Evolutionary conservation across 2,888 invertebrate genomes (phyloP).

Genomic region (Troides oblongomaculatus): DNA sequence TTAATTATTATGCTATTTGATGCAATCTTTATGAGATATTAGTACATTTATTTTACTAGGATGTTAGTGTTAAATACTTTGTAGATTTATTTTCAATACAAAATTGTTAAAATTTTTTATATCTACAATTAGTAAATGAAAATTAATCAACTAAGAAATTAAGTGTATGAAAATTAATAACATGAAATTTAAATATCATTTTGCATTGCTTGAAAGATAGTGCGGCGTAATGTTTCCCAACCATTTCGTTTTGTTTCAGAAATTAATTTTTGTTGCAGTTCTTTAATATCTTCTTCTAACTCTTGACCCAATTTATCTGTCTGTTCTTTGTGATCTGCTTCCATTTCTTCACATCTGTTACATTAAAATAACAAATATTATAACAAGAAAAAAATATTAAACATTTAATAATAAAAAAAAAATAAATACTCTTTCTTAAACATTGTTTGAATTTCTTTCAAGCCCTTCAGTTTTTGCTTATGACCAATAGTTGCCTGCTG

Average conservation of each 20-base stretch:
- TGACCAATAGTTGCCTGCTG: constrained; percentile 59
- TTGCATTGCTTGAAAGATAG: constrained; percentile 64
- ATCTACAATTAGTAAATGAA: too few species aligned
- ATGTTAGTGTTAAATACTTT: too few species aligned
- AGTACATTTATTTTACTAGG: too few species aligned
- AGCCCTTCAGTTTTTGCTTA: constrained; percentile 55
- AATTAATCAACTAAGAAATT: too few species aligned
- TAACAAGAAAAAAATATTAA: constrained; percentile 30
- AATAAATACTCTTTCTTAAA: constrained; percentile 58
- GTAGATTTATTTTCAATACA: too few species aligned
- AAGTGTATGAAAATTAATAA: neutral
- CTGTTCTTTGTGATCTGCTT: constrained; percentile 52
- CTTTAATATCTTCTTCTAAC: constrained; percentile 59
- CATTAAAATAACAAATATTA: constrained; percentile 2
- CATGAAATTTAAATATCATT: constrained; percentile 52
- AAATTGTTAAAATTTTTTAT: too few species aligned
- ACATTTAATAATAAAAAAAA: constrained; percentile 13
- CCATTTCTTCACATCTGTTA: constrained; percentile 60
- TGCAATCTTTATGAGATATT: too few species aligned
- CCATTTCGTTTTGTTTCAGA: constrained; percentile 62
- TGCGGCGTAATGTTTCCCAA: constrained; percentile 59
- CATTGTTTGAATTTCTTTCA: constrained; percentile 54
- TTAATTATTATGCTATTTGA: too few species aligned
- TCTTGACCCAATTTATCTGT: constrained; percentile 58
- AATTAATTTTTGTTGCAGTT: constrained; percentile 60